Conservation (phyloP, 2,113 vertebrate genomes). For the Natator depressus region DNA sequence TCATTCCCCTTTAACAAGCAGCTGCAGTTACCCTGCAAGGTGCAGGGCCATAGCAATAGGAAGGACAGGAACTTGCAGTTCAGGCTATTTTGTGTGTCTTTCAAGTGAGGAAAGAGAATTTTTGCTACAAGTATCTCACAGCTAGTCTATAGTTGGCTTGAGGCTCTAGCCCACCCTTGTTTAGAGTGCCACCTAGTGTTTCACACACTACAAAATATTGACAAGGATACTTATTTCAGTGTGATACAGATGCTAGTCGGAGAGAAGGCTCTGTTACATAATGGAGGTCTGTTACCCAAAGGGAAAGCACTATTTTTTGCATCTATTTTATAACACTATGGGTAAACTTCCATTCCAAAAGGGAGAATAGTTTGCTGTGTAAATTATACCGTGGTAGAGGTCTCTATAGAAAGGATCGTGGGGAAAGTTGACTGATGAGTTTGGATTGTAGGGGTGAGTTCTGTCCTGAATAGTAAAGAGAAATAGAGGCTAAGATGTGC, state of each 20-base stretch:
- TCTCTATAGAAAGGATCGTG: not conserved
- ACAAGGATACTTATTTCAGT: not conserved
- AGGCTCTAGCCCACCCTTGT: not conserved
- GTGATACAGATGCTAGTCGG: not conserved
- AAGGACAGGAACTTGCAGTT: not conserved
- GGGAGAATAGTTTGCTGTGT: not conserved
- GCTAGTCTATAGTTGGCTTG: not conserved
- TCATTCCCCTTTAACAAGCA: not conserved
- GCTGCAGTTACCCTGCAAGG: slow-evolving; percentile 14
- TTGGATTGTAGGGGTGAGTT: not conserved
- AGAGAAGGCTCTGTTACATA: not conserved
- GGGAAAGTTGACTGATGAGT: not conserved
- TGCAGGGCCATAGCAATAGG: not conserved
- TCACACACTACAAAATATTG: too few species aligned
- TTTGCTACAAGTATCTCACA: not conserved
- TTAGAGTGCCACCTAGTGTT: slow-evolving; percentile 5
- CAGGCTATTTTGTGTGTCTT: fast-evolving
- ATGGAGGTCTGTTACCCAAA: not conserved
- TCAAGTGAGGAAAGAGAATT: fast-evolving
- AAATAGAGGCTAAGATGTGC: not conserved
- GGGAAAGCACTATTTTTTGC: not conserved
- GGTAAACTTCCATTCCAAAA: not conserved
- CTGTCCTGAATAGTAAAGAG: not conserved
- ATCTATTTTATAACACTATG: not conserved
- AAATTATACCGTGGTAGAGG: not conserved